A percentile compares a stretch with the other conserved stretches of the same genome.
phyloP scores from a whole-genome alignment of 1,140 invertebrate species.

The Mycetomoellerius zeteki region DNA sequence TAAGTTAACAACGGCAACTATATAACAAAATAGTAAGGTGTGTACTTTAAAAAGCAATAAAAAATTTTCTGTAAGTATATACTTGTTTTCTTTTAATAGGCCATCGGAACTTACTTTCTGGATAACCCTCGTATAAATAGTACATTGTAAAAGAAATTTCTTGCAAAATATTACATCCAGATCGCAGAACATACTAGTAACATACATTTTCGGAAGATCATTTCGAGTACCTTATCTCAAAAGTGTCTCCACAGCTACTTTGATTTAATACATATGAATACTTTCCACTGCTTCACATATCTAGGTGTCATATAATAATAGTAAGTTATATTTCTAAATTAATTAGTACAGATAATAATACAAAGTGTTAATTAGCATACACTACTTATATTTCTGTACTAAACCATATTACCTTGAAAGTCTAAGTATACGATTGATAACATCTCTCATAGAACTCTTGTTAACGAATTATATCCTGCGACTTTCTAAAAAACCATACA shows the following conservation, averaged over 20 bases:
- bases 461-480: slow-evolving; percentile 11
- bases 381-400: slow-evolving; percentile 69
- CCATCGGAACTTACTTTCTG: too few relatives aligned
- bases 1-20: too few relatives aligned
- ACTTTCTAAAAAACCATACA: slow-evolving; percentile 24
- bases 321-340: slow-evolving; percentile 69
- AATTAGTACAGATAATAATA: slow-evolving; percentile 77
- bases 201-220: slow-evolving; percentile 47
- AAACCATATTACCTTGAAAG: slow-evolving; percentile 72
- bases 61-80: too few relatives aligned
- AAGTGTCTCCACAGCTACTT: slow-evolving; percentile 63
- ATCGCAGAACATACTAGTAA: slow-evolving; percentile 62
- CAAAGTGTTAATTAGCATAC: slow-evolving; percentile 79
- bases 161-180: slow-evolving; percentile 58
- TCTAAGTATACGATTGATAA: slow-evolving; percentile 61
- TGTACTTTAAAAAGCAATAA: too few relatives aligned
- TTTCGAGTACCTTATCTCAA: slow-evolving; percentile 57
- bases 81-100: too few relatives aligned
- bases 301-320: slow-evolving; percentile 68
- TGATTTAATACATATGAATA: slow-evolving; percentile 72
- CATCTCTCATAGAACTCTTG: slow-evolving; percentile 53
- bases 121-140: too few relatives aligned
- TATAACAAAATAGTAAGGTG: too few relatives aligned
- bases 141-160: slow-evolving; percentile 19
- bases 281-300: slow-evolving; percentile 39